phyloP scores from a whole-genome alignment of 2,113 vertebrate genomes.

The Ammodytes dubius region DNA sequence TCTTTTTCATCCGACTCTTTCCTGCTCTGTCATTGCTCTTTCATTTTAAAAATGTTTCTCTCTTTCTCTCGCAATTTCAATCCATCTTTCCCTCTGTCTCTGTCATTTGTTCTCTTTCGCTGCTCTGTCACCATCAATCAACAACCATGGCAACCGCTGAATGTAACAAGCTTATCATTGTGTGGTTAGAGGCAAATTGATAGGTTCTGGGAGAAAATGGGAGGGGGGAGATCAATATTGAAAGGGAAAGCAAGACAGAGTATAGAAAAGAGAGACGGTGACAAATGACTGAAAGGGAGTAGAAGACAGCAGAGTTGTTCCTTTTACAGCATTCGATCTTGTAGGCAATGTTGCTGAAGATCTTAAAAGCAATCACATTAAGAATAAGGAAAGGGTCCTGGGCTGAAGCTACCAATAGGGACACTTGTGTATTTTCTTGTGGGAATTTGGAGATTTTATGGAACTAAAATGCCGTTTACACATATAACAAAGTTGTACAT shows the following conservation, averaged over 20 bases:
- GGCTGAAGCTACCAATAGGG: not conserved
- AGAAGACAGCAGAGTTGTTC: constrained; percentile 13
- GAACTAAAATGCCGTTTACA: not conserved
- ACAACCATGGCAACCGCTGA: constrained; percentile 76
- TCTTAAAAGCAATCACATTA: not conserved
- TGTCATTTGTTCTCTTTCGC: constrained; percentile 44
- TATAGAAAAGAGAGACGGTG: constrained; percentile 23
- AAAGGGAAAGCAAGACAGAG: constrained; percentile 45
- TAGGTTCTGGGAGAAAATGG: constrained; percentile 63
- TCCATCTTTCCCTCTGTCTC: constrained; percentile 32
- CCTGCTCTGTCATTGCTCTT: constrained; percentile 25
- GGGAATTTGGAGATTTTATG: not conserved
- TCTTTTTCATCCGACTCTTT: not conserved
- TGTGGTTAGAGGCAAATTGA: constrained; percentile 72
- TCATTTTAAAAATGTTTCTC: constrained; percentile 40
- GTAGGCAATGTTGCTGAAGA: not conserved
- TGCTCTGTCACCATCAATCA: constrained; percentile 77
- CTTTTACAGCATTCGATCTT: not conserved
- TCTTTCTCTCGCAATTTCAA: constrained; percentile 32
- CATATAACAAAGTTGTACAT: not conserved
- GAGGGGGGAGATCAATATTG: constrained; percentile 58
- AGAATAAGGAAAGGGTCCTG: constrained; percentile 10
- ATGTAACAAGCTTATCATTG: constrained; percentile 78
- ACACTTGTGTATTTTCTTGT: not conserved
- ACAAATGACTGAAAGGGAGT: constrained; percentile 16